Percentiles rank a stretch among this genome's conserved stretches.
These are phyloP conservation scores for Zaprionus kolodkinae DNA, from an alignment of 1,140 invertebrate species.

Conservation along the genomic window DNA sequence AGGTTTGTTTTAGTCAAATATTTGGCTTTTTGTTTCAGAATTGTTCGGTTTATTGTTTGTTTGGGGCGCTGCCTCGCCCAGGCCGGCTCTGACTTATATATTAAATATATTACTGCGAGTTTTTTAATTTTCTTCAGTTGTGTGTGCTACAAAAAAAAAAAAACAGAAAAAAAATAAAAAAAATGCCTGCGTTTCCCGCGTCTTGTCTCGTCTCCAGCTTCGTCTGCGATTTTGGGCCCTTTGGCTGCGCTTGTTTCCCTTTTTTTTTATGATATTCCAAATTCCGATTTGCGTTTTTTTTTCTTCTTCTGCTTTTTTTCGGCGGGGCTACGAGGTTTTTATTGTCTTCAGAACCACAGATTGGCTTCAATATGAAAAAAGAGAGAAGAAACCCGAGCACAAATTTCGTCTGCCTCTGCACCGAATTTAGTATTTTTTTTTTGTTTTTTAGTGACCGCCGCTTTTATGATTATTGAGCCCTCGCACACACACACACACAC, in stretches of 20 bases:
- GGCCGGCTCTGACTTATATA: constrained; percentile 27
- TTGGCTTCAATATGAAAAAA: constrained; percentile 68
- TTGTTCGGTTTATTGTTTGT: constrained; percentile 51
- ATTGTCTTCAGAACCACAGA: constrained; percentile 78
- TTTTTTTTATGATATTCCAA: constrained; percentile 61
- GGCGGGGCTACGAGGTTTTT: constrained; percentile 52
- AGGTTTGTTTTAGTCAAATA: constrained; percentile 61
- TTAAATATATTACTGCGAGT: constrained; percentile 44
- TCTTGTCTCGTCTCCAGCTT: constrained; percentile 20
- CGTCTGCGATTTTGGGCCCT: constrained; percentile 16
- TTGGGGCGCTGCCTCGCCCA: constrained; percentile 9
- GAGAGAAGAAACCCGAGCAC: constrained; percentile 32
- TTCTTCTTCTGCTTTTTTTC: constrained; percentile 9
- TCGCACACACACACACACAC: constrained; percentile 38
- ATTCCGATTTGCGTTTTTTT: constrained; percentile 74
- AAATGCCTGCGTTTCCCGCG: constrained; percentile 39
- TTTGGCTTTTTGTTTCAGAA: constrained; percentile 61
- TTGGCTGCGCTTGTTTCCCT: constrained; percentile 44
- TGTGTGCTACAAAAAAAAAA: constrained; percentile 60
- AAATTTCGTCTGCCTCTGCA: constrained; percentile 12
- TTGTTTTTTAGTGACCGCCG: constrained; percentile 33
- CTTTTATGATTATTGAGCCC: constrained; percentile 77
- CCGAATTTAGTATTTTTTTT: constrained; percentile 63
- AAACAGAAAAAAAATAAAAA: constrained; percentile 71
- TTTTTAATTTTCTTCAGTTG: constrained; percentile 62